Percentiles rank a stretch among this genome's conserved stretches.
phyloP scores from a whole-genome alignment of 1,140 invertebrate species.

The Neodiprion virginianus region DNA sequence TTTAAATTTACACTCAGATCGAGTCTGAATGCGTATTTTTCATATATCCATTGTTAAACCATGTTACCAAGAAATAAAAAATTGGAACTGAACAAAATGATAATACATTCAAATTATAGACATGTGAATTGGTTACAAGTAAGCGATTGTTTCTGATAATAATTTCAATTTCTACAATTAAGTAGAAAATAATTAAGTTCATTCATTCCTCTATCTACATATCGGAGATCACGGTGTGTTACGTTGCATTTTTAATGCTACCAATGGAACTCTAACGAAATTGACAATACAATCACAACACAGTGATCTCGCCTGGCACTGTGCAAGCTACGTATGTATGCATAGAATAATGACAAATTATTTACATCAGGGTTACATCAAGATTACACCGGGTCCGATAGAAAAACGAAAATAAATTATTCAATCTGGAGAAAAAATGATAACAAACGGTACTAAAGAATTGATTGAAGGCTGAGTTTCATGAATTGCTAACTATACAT shows the following conservation, averaged over 20 bases:
- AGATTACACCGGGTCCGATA: background rate
- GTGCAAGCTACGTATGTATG: conserved; percentile 1
- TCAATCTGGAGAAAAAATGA: too few species aligned
- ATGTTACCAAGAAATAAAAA: background rate
- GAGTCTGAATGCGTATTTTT: background rate
- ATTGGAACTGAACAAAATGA: background rate
- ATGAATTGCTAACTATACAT: too few species aligned
- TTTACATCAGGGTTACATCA: background rate
- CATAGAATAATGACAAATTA: background rate
- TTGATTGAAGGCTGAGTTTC: too few species aligned
- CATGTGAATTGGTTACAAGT: background rate
- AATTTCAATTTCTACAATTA: background rate
- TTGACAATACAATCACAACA: background rate
- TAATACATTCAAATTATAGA: background rate
- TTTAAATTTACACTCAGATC: background rate
- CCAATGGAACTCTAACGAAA: background rate
- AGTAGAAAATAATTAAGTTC: background rate
- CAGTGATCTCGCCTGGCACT: background rate
- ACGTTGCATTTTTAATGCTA: background rate
- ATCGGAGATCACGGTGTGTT: background rate
- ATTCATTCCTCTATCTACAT: background rate
- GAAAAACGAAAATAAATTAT: too few species aligned
- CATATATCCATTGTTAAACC: background rate
- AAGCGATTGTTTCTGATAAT: background rate
- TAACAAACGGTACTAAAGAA: too few species aligned